Evolutionary conservation across 1,140 invertebrate species (phyloP).

Genomic region (Samia ricini): DNA sequence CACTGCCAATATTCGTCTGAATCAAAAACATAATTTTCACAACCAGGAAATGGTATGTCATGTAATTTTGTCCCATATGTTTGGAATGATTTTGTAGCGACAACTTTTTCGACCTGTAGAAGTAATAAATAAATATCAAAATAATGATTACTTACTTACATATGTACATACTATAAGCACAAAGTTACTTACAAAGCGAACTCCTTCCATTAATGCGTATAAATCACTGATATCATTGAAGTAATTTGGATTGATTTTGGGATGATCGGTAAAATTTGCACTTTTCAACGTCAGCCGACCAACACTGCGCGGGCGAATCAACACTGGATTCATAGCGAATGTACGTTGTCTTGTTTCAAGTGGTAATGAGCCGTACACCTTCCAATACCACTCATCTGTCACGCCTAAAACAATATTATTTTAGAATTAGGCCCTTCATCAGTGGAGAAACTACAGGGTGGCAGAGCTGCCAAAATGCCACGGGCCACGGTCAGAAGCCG

Average conservation of each 20-base stretch:
- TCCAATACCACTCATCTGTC: slow-evolving; percentile 79
- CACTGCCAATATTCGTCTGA: slow-evolving; percentile 88
- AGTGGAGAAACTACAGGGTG: no score
- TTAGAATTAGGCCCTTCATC: no score
- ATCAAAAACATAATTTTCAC: slow-evolving; percentile 78
- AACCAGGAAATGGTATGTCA: slow-evolving; percentile 82
- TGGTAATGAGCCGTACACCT: slow-evolving; percentile 76
- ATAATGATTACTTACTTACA: neutral
- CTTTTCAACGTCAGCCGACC: slow-evolving; percentile 83
- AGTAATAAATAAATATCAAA: slow-evolving; percentile 8
- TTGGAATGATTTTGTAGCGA: slow-evolving; percentile 80
- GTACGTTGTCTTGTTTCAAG: slow-evolving; percentile 62
- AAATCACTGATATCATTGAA: slow-evolving; percentile 84
- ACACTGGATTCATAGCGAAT: slow-evolving; percentile 83
- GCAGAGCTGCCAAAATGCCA: no score
- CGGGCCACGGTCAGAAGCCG: no score
- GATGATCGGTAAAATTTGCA: slow-evolving; percentile 84
- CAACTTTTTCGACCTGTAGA: slow-evolving; percentile 79
- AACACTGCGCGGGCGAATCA: slow-evolving; percentile 86
- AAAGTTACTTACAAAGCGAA: slow-evolving; percentile 80
- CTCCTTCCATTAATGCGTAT: slow-evolving; percentile 83
- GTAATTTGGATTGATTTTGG: slow-evolving; percentile 88
- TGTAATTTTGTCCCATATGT: slow-evolving; percentile 81
- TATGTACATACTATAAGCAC: neutral
- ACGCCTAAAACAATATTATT: slow-evolving; percentile 71